Conservation (phyloP, 2,113 vertebrate species). For the Heliornis fulica region DNA sequence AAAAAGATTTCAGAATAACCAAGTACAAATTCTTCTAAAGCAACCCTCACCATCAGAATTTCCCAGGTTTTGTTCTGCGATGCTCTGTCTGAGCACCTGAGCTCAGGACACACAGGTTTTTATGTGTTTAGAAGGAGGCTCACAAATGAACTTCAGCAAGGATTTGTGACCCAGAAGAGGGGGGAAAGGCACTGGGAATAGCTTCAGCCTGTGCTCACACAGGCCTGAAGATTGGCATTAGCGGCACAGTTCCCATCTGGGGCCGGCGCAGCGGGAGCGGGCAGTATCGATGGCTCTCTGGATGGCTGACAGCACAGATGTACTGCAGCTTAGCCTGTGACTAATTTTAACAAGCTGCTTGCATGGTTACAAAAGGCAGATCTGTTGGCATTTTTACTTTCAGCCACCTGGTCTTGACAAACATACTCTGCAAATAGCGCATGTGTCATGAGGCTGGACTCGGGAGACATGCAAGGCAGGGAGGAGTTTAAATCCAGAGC, state of each 20-base stretch:
- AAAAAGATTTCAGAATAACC: not conserved
- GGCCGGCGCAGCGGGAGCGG: not conserved
- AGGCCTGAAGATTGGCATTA: not conserved
- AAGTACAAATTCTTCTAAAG: not conserved
- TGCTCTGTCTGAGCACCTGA: not conserved
- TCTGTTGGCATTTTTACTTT: constrained; percentile 64
- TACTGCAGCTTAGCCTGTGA: constrained; percentile 27
- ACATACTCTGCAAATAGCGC: constrained; percentile 32
- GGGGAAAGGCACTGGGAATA: not conserved
- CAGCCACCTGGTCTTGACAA: constrained; percentile 63
- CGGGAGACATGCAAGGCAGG: not conserved
- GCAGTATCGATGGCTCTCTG: constrained; percentile 34
- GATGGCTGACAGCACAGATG: constrained; percentile 68
- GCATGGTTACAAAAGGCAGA: constrained; percentile 56
- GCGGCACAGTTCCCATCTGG: constrained; percentile 28
- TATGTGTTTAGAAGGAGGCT: not conserved
- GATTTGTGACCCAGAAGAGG: not conserved
- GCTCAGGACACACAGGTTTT: not conserved
- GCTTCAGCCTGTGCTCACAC: not conserved
- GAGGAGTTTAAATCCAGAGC: not conserved
- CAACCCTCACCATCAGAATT: accelerated
- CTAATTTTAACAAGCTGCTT: constrained; percentile 66
- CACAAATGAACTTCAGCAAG: not conserved
- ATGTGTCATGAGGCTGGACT: constrained; percentile 1
- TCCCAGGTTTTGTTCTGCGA: not conserved